Conservation (phyloP, 2,797 vertebrate genomes). For the Coluber constrictor region DNA sequence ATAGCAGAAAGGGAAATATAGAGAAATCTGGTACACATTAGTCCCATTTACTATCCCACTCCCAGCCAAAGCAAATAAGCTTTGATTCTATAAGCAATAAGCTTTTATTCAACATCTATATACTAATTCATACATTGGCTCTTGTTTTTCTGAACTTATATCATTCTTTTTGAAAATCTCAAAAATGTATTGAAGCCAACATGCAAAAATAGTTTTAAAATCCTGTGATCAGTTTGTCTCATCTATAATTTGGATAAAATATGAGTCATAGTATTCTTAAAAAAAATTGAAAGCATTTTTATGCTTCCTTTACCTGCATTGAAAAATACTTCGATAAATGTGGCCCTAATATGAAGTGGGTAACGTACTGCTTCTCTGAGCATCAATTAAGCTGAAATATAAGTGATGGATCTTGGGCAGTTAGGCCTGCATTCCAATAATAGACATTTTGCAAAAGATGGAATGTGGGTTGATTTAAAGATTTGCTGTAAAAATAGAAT, state of each 20-base stretch:
- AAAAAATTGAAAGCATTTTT: constrained; percentile 39
- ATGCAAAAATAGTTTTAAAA: neutral
- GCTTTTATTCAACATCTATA: neutral
- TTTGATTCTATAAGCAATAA: neutral
- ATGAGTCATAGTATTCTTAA: constrained; percentile 39
- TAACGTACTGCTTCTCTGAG: constrained; percentile 24
- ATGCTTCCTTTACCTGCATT: constrained; percentile 41
- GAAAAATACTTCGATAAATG: constrained; percentile 2
- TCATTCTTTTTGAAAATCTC: neutral
- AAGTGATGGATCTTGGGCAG: constrained; percentile 21
- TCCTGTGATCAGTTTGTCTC: neutral
- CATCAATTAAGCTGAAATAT: constrained; percentile 20
- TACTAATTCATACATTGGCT: neutral
- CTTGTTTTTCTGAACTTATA: neutral
- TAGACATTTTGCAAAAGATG: neutral
- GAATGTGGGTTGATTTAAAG: constrained; percentile 19
- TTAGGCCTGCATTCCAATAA: neutral
- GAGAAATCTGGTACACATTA: neutral
- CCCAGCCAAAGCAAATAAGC: neutral
- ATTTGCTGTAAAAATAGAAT: constrained; percentile 28
- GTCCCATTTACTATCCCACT: neutral
- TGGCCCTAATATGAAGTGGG: constrained; percentile 24
- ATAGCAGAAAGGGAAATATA: neutral
- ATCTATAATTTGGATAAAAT: constrained; percentile 41
- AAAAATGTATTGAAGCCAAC: neutral